phyloP scores from a whole-genome alignment of 1,140 invertebrate species.

The Drosophila sucinea region DNA sequence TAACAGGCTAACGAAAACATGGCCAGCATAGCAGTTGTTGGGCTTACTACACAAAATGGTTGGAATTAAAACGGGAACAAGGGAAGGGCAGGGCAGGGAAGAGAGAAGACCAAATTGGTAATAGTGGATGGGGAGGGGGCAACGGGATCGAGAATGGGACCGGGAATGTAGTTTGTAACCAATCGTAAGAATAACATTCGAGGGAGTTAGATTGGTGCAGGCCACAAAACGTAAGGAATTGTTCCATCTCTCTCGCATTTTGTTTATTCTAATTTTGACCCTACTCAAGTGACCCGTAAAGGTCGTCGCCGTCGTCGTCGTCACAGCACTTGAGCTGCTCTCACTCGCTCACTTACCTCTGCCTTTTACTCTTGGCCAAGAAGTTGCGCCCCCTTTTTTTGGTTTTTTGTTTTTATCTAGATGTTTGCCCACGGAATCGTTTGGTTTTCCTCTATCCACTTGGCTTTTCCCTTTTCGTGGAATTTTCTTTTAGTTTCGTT shows the following conservation, averaged over 20 bases:
- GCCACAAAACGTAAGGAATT: constrained; percentile 45
- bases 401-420: constrained; percentile 67
- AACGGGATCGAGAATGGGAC: constrained; percentile 29
- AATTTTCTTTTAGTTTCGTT: constrained; percentile 38
- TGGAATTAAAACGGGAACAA: constrained; percentile 28
- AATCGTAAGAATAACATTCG: constrained; percentile 77
- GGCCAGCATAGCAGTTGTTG: constrained; percentile 40
- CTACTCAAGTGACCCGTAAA: constrained; percentile 73
- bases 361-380: constrained; percentile 45
- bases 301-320: constrained; percentile 62
- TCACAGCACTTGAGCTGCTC: constrained; percentile 70
- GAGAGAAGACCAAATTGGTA: no score
- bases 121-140: neutral
- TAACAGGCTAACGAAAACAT: constrained; percentile 77
- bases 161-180: constrained; percentile 69
- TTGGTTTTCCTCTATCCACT: constrained; percentile 43
- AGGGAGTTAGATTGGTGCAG: constrained; percentile 30
- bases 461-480: constrained; percentile 54
- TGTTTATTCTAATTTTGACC: constrained; percentile 83
- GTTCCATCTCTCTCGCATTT: constrained; percentile 49
- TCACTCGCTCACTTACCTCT: constrained; percentile 10
- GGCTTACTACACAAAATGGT: constrained; percentile 60
- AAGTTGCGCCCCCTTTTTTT: constrained; percentile 56
- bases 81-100: neutral
- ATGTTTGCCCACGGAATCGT: constrained; percentile 61